These are phyloP conservation scores for Drosophila multiciliata DNA, from an alignment of 2,888 invertebrate species.

Conservation along the genomic window DNA sequence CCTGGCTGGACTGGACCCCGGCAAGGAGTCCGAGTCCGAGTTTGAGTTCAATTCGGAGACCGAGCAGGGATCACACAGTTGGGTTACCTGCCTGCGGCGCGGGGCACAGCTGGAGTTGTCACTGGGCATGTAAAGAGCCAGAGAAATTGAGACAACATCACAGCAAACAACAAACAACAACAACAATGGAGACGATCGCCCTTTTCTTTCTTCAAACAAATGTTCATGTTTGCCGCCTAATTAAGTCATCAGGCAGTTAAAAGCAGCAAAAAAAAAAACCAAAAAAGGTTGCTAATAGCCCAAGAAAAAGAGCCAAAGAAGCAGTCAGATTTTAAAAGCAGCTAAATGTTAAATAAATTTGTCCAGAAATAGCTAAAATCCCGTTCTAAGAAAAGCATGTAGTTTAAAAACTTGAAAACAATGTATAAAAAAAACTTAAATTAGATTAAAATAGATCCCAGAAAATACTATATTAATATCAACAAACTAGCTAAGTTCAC, in stretches of 20 bases:
- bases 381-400: neutral
- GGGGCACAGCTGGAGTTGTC: constrained; percentile 84
- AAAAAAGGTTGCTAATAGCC: constrained; percentile 44
- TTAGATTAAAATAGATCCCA: neutral
- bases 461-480: neutral
- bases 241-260: constrained; percentile 79
- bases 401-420: neutral
- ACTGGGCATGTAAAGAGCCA: constrained; percentile 82
- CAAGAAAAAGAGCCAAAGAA: constrained; percentile 14
- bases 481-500: neutral
- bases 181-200: constrained; percentile 45
- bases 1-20: constrained; percentile 61
- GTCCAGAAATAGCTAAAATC: neutral
- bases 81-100: constrained; percentile 79
- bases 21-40: constrained; percentile 35
- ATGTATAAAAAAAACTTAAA: neutral
- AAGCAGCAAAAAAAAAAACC: constrained; percentile 56
- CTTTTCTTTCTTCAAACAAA: constrained; percentile 55
- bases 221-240: constrained; percentile 74
- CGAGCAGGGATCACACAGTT: constrained; percentile 39
- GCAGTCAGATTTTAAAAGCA: neutral
- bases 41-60: neutral
- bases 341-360: neutral
- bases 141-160: constrained; percentile 68
- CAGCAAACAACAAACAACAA: constrained; percentile 43